These are phyloP conservation scores for Leucoraja erinaceus DNA, from an alignment of 2,113 vertebrate species.

Conservation along the genomic window DNA sequence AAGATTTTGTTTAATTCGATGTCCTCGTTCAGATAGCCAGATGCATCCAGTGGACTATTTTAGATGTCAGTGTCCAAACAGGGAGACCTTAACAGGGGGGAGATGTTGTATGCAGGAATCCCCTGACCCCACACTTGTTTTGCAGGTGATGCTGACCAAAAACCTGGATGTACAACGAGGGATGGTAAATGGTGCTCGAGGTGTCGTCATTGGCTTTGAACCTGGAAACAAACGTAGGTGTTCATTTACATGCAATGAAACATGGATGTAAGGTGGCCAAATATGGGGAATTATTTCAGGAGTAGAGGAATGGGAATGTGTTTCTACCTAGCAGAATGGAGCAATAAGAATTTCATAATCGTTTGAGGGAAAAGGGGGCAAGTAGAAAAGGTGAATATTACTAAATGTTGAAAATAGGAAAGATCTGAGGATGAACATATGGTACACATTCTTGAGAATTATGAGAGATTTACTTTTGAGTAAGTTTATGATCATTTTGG, in stretches of 20 bases:
- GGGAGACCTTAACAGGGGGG: background rate
- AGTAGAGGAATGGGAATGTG: background rate
- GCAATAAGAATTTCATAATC: background rate
- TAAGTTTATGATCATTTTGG: background rate
- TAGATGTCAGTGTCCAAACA: background rate
- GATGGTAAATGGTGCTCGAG: conserved; percentile 88
- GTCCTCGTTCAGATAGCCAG: background rate
- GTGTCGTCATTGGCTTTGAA: conserved; percentile 79
- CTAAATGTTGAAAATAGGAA: background rate
- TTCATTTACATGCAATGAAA: background rate
- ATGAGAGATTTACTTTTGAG: background rate
- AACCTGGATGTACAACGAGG: conserved; percentile 81
- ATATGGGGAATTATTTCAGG: background rate
- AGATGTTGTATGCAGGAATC: no score
- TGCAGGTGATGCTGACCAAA: conserved; percentile 92
- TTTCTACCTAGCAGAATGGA: background rate
- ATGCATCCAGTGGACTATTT: background rate
- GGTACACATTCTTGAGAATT: background rate
- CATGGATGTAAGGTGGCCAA: background rate
- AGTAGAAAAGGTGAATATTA: background rate
- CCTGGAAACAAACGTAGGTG: conserved; percentile 65
- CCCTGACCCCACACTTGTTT: background rate
- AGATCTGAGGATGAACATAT: background rate
- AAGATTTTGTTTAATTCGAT: background rate
- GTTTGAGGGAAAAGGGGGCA: background rate